These are phyloP conservation scores for Jaculus jaculus DNA, from an alignment of 2,113 vertebrate genomes.

Conservation along the genomic window DNA sequence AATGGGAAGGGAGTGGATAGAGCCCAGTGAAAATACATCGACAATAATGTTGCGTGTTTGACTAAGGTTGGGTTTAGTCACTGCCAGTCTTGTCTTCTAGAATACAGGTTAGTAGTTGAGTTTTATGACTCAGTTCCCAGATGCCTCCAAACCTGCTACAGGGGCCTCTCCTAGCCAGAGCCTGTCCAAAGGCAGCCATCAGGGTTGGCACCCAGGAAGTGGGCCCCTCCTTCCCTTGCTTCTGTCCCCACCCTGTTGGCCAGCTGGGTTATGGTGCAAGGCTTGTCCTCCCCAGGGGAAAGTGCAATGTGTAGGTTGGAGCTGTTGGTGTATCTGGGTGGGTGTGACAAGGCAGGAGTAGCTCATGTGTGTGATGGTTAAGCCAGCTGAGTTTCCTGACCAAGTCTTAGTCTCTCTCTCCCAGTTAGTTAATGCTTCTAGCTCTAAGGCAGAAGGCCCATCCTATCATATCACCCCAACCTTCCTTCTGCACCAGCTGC, in stretches of 20 bases:
- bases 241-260: neutral
- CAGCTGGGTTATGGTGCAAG: neutral
- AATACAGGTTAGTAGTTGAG: neutral
- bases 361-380: neutral
- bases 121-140: constrained; percentile 32
- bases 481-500: no score
- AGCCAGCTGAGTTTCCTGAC: neutral
- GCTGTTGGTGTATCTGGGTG: neutral
- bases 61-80: constrained; percentile 45
- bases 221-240: neutral
- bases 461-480: no score
- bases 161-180: neutral
- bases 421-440: neutral
- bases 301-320: neutral
- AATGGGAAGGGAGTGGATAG: neutral
- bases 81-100: neutral
- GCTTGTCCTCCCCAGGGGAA: neutral
- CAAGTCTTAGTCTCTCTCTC: neutral
- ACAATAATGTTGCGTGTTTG: neutral
- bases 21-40: neutral
- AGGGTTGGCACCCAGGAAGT: neutral
- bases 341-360: neutral
- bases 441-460: neutral
- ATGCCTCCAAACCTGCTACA: neutral
- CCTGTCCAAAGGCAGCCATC: neutral